A percentile compares a stretch with the other conserved stretches of the same genome.
These are phyloP conservation scores for Calosoma granatense DNA, from an alignment of 1,140 invertebrate species.

Conservation along the genomic window DNA sequence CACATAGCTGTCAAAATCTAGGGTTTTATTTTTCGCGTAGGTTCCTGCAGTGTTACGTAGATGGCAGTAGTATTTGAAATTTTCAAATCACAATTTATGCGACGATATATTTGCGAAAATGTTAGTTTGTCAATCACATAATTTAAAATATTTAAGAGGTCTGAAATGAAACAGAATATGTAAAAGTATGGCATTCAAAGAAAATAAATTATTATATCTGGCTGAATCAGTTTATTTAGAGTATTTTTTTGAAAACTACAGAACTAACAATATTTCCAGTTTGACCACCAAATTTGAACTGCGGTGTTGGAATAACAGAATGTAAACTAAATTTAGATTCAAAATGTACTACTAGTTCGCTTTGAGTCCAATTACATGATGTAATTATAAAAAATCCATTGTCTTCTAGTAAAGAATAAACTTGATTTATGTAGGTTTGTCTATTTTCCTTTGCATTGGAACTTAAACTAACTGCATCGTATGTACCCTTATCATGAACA, in stretches of 20 bases:
- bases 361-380: slow-evolving; percentile 90
- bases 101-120: no score
- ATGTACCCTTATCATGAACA: slow-evolving; percentile 85
- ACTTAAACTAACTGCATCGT: slow-evolving; percentile 80
- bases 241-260: slow-evolving; percentile 58
- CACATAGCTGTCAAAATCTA: no score
- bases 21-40: no score
- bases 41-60: no score
- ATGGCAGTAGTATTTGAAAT: no score
- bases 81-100: no score
- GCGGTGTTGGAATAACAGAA: slow-evolving; percentile 61
- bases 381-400: slow-evolving; percentile 69
- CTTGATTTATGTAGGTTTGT: slow-evolving; percentile 56
- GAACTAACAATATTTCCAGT: slow-evolving; percentile 67
- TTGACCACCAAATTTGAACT: slow-evolving; percentile 77
- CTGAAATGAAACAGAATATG: no score
- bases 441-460: slow-evolving; percentile 52
- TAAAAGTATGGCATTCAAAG: no score
- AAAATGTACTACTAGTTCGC: slow-evolving; percentile 69
- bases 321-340: slow-evolving; percentile 47
- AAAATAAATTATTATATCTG: no score
- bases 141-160: no score
- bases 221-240: no score
- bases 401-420: slow-evolving; percentile 46
- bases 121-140: no score